Conservation (phyloP, 2,797 vertebrate species). For the Paguma larvata region DNA sequence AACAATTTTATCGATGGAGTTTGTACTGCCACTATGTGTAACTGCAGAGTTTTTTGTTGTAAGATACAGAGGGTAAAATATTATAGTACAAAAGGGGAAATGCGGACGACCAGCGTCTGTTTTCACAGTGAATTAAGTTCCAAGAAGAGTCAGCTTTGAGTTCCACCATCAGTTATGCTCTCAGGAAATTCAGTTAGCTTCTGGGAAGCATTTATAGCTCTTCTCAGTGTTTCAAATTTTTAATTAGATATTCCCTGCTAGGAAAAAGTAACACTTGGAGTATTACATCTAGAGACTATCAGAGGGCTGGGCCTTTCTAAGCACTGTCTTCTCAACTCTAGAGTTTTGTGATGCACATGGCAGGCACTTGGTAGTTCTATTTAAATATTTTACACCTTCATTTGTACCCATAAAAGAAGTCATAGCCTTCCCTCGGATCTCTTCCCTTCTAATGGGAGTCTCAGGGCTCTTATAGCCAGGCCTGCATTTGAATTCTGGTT, state of each 20-base stretch:
- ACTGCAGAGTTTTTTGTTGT: constrained; percentile 41
- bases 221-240: neutral
- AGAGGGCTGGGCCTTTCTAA: neutral
- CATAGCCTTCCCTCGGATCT: neutral
- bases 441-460: neutral
- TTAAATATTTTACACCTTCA: neutral
- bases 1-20: neutral
- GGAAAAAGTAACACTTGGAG: constrained; percentile 60
- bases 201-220: constrained; percentile 46
- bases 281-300: constrained; percentile 61
- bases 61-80: neutral
- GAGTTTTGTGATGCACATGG: neutral
- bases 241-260: neutral
- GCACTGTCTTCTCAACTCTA: neutral
- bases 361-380: neutral
- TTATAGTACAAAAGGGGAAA: constrained; percentile 28
- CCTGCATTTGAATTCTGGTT: neutral
- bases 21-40: neutral
- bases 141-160: constrained; percentile 1
- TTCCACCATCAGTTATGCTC: neutral
- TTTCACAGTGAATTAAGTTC: constrained; percentile 61
- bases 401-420: neutral
- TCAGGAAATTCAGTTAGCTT: constrained; percentile 50
- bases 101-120: neutral
- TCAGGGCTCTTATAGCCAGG: neutral